A percentile compares a stretch with the other conserved stretches of the same genome.
Conservation (phyloP, 2,888 invertebrate genomes). For the Archaeoteleia sp. region DNA sequence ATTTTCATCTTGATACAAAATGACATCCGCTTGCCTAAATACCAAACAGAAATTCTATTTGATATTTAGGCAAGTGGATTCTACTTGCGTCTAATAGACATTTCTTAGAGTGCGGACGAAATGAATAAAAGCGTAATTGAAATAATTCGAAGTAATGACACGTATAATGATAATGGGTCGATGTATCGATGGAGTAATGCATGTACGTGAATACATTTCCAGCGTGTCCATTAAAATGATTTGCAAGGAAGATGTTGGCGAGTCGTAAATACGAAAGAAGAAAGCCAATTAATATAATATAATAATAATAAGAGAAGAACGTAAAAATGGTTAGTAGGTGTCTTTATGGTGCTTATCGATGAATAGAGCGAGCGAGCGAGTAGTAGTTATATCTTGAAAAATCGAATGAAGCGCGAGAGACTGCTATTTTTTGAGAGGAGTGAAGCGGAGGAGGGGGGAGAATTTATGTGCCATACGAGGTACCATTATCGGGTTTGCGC, state of each 20-base stretch:
- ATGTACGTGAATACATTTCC: constrained; percentile 28
- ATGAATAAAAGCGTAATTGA: no score
- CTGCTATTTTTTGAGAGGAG: constrained; percentile 44
- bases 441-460: no score
- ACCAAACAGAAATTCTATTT: no score
- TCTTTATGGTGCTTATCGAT: constrained; percentile 38
- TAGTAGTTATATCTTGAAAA: constrained; percentile 15
- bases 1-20: no score
- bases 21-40: no score
- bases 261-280: constrained; percentile 34
- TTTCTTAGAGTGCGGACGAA: no score
- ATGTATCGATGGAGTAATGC: no score
- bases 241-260: constrained; percentile 34
- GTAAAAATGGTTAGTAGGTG: constrained; percentile 36
- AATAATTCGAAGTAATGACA: no score
- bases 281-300: constrained; percentile 47
- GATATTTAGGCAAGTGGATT: no score
- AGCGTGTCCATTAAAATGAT: constrained; percentile 40
- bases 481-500: constrained; percentile 32
- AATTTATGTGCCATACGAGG: constrained; percentile 37
- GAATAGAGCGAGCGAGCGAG: constrained; percentile 4
- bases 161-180: no score
- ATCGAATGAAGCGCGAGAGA: constrained; percentile 37
- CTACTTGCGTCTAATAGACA: no score
- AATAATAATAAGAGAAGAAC: constrained; percentile 25